These are phyloP conservation scores for Drosophila teissieri DNA, from an alignment of 1,140 invertebrate species.

Conservation along the genomic window DNA sequence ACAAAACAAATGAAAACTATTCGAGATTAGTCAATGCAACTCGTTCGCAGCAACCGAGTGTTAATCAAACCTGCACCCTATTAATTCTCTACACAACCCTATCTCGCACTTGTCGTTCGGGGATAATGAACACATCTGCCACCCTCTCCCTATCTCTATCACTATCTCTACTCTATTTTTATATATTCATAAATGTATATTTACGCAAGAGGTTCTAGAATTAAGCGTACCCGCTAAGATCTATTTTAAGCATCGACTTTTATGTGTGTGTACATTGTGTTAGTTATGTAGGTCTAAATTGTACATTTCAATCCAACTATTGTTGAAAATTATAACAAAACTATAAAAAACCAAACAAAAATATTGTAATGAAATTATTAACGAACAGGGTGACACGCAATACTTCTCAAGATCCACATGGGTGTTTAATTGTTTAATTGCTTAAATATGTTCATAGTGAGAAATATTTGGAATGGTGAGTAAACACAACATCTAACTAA, in stretches of 20 bases:
- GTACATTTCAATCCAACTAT: constrained; percentile 66
- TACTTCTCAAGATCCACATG: no score
- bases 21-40: constrained; percentile 62
- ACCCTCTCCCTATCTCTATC: constrained; percentile 15
- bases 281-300: constrained; percentile 71
- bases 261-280: constrained; percentile 72
- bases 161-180: constrained; percentile 39
- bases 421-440: no score
- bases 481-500: no score
- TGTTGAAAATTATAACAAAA: constrained; percentile 63
- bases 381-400: no score
- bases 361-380: not conserved
- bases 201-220: constrained; percentile 73
- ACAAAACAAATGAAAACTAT: constrained; percentile 50
- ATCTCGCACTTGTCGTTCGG: constrained; percentile 27
- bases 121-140: constrained; percentile 22
- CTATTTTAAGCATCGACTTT: constrained; percentile 67
- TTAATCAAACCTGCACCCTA: constrained; percentile 22
- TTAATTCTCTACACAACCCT: constrained; percentile 34
- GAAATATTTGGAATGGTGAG: no score
- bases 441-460: no score
- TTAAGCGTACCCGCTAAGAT: constrained; percentile 64
- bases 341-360: constrained; percentile 52
- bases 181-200: constrained; percentile 59
- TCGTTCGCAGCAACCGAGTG: constrained; percentile 34